phyloP scores from a whole-genome alignment of 2,113 vertebrate species.

The Cariama cristata region DNA sequence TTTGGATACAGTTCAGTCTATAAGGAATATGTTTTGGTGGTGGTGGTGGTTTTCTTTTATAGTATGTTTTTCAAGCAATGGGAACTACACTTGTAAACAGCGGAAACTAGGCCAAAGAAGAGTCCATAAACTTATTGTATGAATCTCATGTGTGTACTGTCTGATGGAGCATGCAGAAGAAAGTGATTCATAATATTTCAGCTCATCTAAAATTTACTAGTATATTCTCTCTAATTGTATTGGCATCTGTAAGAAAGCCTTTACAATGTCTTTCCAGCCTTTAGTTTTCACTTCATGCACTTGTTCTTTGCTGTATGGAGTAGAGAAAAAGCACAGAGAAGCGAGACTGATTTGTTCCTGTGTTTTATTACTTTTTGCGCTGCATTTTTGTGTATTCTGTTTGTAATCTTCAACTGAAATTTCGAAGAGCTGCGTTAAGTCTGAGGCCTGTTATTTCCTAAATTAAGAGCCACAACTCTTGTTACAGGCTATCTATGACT shows the following conservation, averaged over 20 bases:
- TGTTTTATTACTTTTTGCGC: neutral
- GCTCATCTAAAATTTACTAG: neutral
- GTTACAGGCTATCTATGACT: neutral
- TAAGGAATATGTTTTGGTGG: neutral
- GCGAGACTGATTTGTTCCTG: neutral
- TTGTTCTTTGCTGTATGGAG: too few species aligned
- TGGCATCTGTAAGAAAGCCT: neutral
- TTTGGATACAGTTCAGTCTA: neutral
- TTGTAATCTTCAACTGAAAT: neutral
- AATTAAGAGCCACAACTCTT: conserved; percentile 11
- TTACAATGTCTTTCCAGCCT: neutral
- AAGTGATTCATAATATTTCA: neutral
- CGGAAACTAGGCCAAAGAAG: neutral
- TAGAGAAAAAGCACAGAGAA: neutral
- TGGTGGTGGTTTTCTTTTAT: neutral
- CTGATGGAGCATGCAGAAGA: neutral
- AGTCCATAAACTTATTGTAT: neutral
- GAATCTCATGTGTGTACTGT: neutral
- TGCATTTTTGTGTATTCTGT: neutral
- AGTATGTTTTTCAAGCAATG: neutral
- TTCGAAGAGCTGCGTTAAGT: neutral
- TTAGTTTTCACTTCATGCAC: neutral
- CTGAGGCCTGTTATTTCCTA: conserved; percentile 2
- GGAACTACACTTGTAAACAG: neutral
- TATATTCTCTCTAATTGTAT: neutral